These are phyloP conservation scores for Drosophila macrospina DNA, from an alignment of 2,888 invertebrate genomes.

Conservation along the genomic window DNA sequence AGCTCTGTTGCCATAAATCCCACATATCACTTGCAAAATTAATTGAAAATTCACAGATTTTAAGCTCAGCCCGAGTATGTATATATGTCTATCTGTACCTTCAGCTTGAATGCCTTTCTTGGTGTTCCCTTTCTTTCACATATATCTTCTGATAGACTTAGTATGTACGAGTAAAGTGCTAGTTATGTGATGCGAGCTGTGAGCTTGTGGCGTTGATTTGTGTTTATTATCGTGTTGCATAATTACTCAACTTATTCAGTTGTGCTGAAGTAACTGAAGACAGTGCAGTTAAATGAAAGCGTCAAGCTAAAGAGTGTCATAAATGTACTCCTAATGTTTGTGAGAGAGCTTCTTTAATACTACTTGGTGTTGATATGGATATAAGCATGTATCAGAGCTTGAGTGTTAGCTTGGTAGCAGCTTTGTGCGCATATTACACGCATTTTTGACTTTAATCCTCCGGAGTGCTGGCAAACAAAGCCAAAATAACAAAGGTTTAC, in stretches of 20 bases:
- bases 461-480: slow-evolving; percentile 75
- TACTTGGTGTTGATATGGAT: slow-evolving; percentile 19
- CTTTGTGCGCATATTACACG: slow-evolving; percentile 80
- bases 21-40: slow-evolving; percentile 9
- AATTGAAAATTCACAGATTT: slow-evolving; percentile 9
- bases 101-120: neutral
- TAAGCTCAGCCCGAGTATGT: neutral
- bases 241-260: slow-evolving; percentile 56
- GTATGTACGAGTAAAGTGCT: neutral
- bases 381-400: slow-evolving; percentile 43
- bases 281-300: slow-evolving; percentile 11
- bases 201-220: slow-evolving; percentile 48
- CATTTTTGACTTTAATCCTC: slow-evolving; percentile 81
- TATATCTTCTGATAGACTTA: slow-evolving; percentile 1
- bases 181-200: neutral
- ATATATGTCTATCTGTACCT: neutral
- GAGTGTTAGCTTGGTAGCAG: slow-evolving; percentile 49
- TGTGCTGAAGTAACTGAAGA: slow-evolving; percentile 38
- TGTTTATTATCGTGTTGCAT: slow-evolving; percentile 57
- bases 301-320: slow-evolving; percentile 58
- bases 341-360: slow-evolving; percentile 50
- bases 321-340: slow-evolving; percentile 70
- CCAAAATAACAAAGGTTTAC: slow-evolving; percentile 79
- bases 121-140: neutral
- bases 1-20: neutral